phyloP scores from a whole-genome alignment of 2,888 invertebrate genomes.

The Alviniconcha strummeri region DNA sequence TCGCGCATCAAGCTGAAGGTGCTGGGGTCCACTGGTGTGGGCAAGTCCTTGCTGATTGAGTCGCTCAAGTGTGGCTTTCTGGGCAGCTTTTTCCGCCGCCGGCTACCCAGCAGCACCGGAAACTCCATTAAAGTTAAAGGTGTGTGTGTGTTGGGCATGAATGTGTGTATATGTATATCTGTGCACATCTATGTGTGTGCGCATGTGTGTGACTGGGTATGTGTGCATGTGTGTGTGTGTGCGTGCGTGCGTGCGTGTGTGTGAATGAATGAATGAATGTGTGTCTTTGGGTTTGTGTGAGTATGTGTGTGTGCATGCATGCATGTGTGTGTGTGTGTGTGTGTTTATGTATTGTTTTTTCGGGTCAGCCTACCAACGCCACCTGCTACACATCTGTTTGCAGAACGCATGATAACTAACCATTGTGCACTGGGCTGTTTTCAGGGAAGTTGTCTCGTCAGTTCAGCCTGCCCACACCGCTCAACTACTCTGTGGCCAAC shows the following conservation, averaged over 20 bases:
- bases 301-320: background rate
- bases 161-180: too few relatives aligned
- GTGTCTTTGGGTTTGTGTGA: background rate
- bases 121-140: slow-evolving; percentile 37
- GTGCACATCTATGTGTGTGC: too few relatives aligned
- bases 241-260: background rate
- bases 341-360: too few relatives aligned
- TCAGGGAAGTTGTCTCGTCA: slow-evolving; percentile 56
- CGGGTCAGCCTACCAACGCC: too few relatives aligned
- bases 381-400: too few relatives aligned
- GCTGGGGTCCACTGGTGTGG: slow-evolving; percentile 83
- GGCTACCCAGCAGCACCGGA: slow-evolving; percentile 36
- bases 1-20: slow-evolving; percentile 81
- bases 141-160: background rate
- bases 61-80: slow-evolving; percentile 82
- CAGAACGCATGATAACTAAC: too few relatives aligned
- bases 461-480: slow-evolving; percentile 65
- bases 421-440: background rate
- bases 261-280: too few relatives aligned
- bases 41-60: slow-evolving; percentile 82
- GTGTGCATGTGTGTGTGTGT: background rate
- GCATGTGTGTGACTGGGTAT: background rate
- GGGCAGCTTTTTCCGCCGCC: slow-evolving; percentile 79
- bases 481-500: slow-evolving; percentile 63
- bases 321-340: too few relatives aligned